Evolutionary conservation across 2,113 vertebrate species (phyloP), one percentile per base, ranked within the genome.

Genomic region (Polypterus bichir): DNA sequence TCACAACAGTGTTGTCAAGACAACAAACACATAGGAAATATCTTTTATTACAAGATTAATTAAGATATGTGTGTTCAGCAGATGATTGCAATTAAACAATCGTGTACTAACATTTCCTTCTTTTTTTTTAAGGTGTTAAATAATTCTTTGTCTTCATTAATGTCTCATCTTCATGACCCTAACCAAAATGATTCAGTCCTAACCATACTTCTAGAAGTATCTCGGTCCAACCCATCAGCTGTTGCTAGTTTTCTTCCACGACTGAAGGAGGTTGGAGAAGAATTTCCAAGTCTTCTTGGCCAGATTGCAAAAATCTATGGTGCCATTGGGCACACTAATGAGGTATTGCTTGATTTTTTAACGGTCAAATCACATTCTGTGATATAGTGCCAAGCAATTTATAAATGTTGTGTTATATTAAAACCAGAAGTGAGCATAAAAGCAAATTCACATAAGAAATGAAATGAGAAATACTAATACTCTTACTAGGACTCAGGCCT

Each of bases 281-380:
- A 71, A 62, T 87, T 69, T 44, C 86, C 92, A 47, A 71, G 66
- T 65, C 70, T 94, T 51, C 80, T 91, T 66, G 91, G 93, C 70
- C 89, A 93, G 61, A 81, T 84, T 9, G 89, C 89, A 3, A 92
- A 90, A 76, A 90, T 93, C 79, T 93, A 92, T 5, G 85, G 92
- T 48, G 86, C 88, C n/a, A 87, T 96, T 47, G 95, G 91, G 44
- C 88, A 74, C 4, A 74, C 86, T 5, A 83, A 86, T 74, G 91
- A 97, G 90, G 94, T 91, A 74, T 73, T 27, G 27, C 27, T 27
- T 27, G 27, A 27, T 27, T 27, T 27, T 27, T 27, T 27, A 27
- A 27, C 27, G 27, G 27, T 27, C 27, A 27, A 27, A 27, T 27
- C 27, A 27, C 27, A 27, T 27, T 27, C 27, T 27, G 27, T 27